Evolutionary conservation across 2,113 vertebrate species (phyloP).

Genomic region (Amblyopsis rosae): DNA sequence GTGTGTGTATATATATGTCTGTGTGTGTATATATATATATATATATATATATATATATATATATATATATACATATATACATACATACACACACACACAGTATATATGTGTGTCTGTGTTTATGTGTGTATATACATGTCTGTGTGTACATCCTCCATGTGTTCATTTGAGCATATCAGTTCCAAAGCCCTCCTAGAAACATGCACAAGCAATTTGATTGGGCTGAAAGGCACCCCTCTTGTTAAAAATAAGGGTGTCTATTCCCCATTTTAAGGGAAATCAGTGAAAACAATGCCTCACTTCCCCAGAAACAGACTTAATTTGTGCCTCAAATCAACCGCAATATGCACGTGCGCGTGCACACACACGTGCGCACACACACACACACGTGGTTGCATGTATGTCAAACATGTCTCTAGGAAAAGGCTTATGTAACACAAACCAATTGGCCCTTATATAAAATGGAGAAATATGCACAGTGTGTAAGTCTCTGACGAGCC

Average conservation of each 20-base stretch:
- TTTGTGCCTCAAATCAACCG: not conserved
- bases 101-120: not conserved
- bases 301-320: not conserved
- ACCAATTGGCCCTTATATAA: slow-evolving; percentile 48
- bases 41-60: too few species aligned
- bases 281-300: not conserved
- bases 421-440: slow-evolving; percentile 57
- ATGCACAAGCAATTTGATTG: not conserved
- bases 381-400: slow-evolving; percentile 1
- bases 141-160: not conserved
- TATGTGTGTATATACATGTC: not conserved
- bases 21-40: too few species aligned
- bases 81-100: too few species aligned
- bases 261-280: not conserved
- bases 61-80: too few species aligned
- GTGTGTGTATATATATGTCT: too few species aligned
- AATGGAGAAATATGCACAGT: slow-evolving; percentile 60
- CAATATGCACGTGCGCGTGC: not conserved
- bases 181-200: not conserved
- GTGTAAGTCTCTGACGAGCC: slow-evolving; percentile 51
- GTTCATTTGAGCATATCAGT: not conserved
- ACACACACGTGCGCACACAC: slow-evolving; percentile 13
- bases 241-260: not conserved
- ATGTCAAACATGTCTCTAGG: slow-evolving; percentile 46
- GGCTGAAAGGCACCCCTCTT: not conserved